Percentiles rank a stretch among this genome's conserved stretches.
These are phyloP conservation scores for Drosophila lini DNA, from an alignment of 1,140 invertebrate genomes.

Conservation along the genomic window DNA sequence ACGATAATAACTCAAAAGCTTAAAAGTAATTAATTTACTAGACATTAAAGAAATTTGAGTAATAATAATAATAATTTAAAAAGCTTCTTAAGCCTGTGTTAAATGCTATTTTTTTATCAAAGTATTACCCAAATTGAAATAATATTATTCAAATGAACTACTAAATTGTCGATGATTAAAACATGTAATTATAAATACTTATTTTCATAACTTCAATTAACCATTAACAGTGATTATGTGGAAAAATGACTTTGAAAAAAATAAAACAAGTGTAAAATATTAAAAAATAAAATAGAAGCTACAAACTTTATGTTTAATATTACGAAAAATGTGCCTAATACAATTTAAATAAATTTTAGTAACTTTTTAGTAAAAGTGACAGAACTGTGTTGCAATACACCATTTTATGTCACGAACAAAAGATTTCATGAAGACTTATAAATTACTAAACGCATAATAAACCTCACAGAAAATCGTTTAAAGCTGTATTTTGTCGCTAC, in stretches of 20 bases:
- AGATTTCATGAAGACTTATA: neutral
- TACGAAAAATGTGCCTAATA: neutral
- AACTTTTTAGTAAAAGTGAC: neutral
- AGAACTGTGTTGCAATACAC: too few species aligned
- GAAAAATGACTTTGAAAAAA: neutral
- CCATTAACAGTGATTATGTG: neutral
- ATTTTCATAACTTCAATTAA: neutral
- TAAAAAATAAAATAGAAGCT: neutral
- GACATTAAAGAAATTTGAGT: neutral
- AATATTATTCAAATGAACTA: neutral
- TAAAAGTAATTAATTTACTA: neutral
- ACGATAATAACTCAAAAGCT: neutral
- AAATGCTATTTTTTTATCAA: neutral
- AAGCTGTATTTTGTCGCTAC: constrained; percentile 36
- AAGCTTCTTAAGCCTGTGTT: neutral
- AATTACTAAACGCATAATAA: constrained; percentile 28
- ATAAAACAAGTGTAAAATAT: neutral
- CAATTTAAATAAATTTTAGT: neutral
- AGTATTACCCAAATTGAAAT: neutral
- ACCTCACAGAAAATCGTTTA: constrained; percentile 25
- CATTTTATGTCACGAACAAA: neutral
- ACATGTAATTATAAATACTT: neutral
- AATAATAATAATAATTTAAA: neutral
- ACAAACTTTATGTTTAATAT: neutral
- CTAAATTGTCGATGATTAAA: too few species aligned